A percentile compares a stretch with the other conserved stretches of the same genome.
These are phyloP conservation scores for Latrodectus elegans DNA, from an alignment of 2,888 invertebrate species.

Conservation along the genomic window DNA sequence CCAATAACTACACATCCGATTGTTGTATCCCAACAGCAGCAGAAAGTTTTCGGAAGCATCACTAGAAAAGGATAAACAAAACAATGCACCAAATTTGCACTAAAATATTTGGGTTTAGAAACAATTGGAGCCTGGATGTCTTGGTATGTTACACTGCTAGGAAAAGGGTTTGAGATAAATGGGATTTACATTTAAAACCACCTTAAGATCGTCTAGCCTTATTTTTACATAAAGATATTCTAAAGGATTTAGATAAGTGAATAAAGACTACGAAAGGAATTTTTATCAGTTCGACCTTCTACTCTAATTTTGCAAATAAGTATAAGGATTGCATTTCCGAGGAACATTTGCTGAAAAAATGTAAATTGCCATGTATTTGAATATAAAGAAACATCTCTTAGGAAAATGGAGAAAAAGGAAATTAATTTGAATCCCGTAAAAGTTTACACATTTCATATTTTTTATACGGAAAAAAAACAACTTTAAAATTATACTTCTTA, in stretches of 20 bases:
- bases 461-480: too few relatives aligned
- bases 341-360: too few relatives aligned
- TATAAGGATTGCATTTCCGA: too few relatives aligned
- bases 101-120: too few relatives aligned
- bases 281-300: not conserved
- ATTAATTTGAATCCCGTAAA: too few relatives aligned
- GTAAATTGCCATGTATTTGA: too few relatives aligned
- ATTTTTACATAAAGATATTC: not conserved
- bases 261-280: not conserved
- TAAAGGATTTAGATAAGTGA: not conserved
- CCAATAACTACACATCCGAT: slow-evolving; percentile 44
- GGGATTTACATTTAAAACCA: slow-evolving; percentile 17
- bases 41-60: slow-evolving; percentile 20
- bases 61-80: not conserved
- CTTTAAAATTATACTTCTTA: too few relatives aligned
- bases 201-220: not conserved
- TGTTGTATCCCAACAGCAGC: slow-evolving; percentile 41
- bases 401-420: too few relatives aligned
- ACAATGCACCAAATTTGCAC: too few relatives aligned
- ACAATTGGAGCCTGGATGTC: too few relatives aligned
- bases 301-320: not conserved
- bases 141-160: not conserved
- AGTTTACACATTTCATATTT: too few relatives aligned
- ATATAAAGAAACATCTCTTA: too few relatives aligned
- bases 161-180: slow-evolving; percentile 8